Conservation (phyloP, 2,888 invertebrate genomes). For the Mythimna ferrago region DNA sequence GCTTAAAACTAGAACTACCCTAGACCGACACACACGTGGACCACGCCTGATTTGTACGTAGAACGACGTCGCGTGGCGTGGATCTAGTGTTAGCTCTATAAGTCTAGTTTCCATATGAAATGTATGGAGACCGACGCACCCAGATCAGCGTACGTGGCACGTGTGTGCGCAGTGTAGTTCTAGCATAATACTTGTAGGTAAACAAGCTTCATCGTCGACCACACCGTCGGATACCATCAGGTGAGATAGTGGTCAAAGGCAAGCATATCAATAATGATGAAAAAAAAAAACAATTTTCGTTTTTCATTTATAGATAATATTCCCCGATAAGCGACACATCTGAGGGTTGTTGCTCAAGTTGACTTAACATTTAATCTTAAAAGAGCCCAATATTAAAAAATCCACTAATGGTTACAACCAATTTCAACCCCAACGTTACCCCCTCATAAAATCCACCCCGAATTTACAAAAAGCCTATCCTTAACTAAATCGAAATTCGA, state of each 20-base stretch:
- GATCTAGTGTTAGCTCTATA: too few relatives aligned
- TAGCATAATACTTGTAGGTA: background rate
- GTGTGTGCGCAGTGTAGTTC: too few relatives aligned
- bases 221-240: background rate
- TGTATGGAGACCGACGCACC: too few relatives aligned
- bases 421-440: background rate
- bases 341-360: background rate
- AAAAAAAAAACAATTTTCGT: too few relatives aligned
- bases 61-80: too few relatives aligned
- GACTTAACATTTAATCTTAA: background rate
- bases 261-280: background rate
- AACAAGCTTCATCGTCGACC: background rate
- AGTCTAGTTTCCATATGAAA: too few relatives aligned
- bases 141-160: too few relatives aligned
- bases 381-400: background rate
- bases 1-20: background rate
- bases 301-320: background rate
- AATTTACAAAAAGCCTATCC: constrained; percentile 24
- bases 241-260: background rate
- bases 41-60: too few relatives aligned
- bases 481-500: constrained; percentile 64
- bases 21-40: too few relatives aligned
- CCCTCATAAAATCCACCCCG: constrained; percentile 12
- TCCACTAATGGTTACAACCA: background rate
- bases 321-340: background rate